These are phyloP conservation scores for Lophius americanus DNA, from an alignment of 2,797 vertebrate species.

Conservation along the genomic window DNA sequence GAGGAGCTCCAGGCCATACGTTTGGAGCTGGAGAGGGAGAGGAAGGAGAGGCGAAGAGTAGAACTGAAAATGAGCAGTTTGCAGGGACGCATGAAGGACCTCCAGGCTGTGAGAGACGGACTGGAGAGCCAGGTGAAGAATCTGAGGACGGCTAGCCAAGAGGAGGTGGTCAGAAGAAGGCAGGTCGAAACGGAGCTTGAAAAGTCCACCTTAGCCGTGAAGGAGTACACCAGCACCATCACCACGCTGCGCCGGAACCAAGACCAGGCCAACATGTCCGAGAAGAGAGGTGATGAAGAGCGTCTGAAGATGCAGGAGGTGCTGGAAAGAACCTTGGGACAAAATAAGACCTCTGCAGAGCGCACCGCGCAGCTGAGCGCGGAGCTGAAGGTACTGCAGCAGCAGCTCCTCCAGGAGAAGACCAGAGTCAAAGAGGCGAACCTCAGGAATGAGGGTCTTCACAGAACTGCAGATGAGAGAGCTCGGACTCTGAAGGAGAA, in stretches of 20 bases:
- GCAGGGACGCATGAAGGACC: conserved; percentile 88
- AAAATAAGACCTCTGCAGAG: conserved; percentile 85
- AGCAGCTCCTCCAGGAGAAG: conserved; percentile 89
- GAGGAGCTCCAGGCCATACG: conserved; percentile 84
- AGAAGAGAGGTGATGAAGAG: conserved; percentile 85
- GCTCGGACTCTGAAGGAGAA: conserved; percentile 85
- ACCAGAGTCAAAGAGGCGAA: conserved; percentile 86
- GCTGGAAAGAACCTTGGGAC: conserved; percentile 85
- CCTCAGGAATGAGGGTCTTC: conserved; percentile 85
- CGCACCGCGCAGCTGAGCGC: conserved; percentile 70
- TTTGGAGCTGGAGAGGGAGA: conserved; percentile 86
- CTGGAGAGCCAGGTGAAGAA: conserved; percentile 87
- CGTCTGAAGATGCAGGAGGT: conserved; percentile 85
- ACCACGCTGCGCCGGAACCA: conserved; percentile 86
- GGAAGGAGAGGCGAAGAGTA: conserved; percentile 82
- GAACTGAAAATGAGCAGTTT: conserved; percentile 86
- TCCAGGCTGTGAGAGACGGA: conserved; percentile 86
- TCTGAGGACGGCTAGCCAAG: conserved; percentile 83
- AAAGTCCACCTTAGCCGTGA: conserved; percentile 78
- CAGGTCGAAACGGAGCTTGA: conserved; percentile 89
- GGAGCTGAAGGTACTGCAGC: conserved; percentile 85
- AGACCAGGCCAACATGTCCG: conserved; percentile 84
- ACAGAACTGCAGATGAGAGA: conserved; percentile 88
- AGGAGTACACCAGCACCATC: conserved; percentile 86
- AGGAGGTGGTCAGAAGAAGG: conserved; percentile 86